These are phyloP conservation scores for Sicus ferrugineus DNA, from an alignment of 2,888 invertebrate species.

Conservation along the genomic window DNA sequence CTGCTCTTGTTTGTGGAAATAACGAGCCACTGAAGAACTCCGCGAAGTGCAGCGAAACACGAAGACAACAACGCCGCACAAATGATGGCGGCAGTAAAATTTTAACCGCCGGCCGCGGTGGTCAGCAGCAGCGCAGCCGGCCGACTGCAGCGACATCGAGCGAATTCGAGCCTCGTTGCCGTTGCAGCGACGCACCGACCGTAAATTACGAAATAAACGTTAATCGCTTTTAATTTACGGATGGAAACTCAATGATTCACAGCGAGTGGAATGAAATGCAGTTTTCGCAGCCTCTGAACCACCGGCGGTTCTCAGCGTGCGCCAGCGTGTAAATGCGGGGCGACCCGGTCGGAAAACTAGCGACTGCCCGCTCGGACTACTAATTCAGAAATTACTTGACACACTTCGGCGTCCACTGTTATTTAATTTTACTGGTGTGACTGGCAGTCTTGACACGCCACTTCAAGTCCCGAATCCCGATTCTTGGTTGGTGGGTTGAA, in stretches of 20 bases:
- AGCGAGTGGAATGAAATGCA: slow-evolving; percentile 12
- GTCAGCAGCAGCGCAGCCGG: neutral
- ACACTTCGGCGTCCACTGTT: no score
- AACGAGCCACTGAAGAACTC: neutral
- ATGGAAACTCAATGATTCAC: slow-evolving; percentile 34
- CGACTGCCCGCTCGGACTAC: slow-evolving; percentile 28
- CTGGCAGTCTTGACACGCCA: no score
- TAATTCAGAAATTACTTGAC: no score
- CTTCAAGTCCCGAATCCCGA: no score
- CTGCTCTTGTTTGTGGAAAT: neutral
- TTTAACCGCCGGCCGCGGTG: neutral
- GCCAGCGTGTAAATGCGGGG: neutral
- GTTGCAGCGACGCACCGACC: slow-evolving; percentile 21
- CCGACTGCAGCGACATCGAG: slow-evolving; percentile 26
- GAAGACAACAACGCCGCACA: neutral
- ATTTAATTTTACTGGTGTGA: no score
- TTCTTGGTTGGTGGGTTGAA: no score
- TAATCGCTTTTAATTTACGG: slow-evolving; percentile 35
- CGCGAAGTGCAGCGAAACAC: neutral
- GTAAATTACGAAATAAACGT: slow-evolving; percentile 35
- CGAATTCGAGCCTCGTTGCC: neutral
- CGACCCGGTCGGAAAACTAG: slow-evolving; percentile 1
- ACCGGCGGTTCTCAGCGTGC: neutral
- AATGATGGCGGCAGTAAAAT: neutral
- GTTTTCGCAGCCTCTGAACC: slow-evolving; percentile 11